phyloP scores from a whole-genome alignment of 2,113 vertebrate species.

The Hucho hucho region DNA sequence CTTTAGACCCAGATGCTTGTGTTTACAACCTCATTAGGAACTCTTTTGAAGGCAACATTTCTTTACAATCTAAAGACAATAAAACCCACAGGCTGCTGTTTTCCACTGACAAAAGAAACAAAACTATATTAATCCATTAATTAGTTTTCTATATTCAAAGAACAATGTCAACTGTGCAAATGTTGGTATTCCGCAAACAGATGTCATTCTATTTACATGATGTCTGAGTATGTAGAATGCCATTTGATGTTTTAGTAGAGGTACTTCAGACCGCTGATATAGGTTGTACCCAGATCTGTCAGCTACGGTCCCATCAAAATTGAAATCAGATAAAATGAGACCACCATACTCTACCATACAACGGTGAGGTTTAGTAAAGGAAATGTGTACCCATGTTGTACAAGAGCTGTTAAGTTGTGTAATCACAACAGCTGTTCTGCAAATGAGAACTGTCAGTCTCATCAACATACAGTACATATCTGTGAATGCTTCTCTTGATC shows the following conservation, averaged over 20 bases:
- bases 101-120: slow-evolving; percentile 4
- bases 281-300: background rate
- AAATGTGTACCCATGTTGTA: background rate
- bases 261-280: too few species aligned
- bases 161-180: background rate
- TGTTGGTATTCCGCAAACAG: background rate
- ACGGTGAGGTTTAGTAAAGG: background rate
- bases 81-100: slow-evolving; percentile 24
- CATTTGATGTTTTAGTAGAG: too few species aligned
- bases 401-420: background rate
- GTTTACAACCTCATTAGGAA: slow-evolving; percentile 50
- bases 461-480: background rate
- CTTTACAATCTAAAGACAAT: slow-evolving; percentile 26
- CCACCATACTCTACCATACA: background rate
- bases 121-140: background rate
- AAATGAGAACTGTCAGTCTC: background rate
- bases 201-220: too few species aligned
- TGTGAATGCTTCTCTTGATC: background rate
- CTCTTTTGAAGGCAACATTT: slow-evolving; percentile 32
- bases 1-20: slow-evolving; percentile 46
- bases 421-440: background rate
- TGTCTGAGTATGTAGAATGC: background rate
- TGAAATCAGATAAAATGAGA: background rate
- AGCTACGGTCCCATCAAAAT: background rate
- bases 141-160: background rate